phyloP scores from a whole-genome alignment of 2,113 vertebrate species.

The Arothron firmamentum region DNA sequence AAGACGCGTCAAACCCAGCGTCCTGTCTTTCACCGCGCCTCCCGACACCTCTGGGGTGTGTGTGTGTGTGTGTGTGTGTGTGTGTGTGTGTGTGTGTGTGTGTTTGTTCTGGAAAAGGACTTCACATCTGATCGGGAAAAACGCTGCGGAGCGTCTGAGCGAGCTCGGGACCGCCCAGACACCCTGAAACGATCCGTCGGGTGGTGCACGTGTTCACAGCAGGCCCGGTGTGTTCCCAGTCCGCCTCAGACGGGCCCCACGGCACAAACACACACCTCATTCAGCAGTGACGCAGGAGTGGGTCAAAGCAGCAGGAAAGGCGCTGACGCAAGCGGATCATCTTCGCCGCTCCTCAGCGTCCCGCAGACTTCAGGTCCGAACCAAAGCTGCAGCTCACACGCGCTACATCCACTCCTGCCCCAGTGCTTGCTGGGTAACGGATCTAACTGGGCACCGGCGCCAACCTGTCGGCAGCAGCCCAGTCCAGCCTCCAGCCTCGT shows the following conservation, averaged over 20 bases:
- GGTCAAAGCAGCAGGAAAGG: constrained; percentile 14
- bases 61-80: no score
- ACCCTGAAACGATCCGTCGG: constrained; percentile 5
- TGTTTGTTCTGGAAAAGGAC: neutral
- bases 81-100: no score
- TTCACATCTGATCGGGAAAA: neutral
- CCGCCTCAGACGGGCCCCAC: constrained; percentile 27
- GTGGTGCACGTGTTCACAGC: constrained; percentile 6
- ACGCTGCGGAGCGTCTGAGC: neutral
- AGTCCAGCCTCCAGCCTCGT: no score
- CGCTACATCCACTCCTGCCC: neutral
- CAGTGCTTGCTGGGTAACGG: constrained; percentile 1
- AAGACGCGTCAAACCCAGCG: no score
- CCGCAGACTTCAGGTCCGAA: neutral
- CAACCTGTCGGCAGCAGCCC: no score
- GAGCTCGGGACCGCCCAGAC: neutral
- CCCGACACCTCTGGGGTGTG: no score
- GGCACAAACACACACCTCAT: constrained; percentile 50
- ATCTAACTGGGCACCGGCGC: no score
- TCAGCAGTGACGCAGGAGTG: constrained; percentile 18
- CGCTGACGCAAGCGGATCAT: constrained; percentile 4
- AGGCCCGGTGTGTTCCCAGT: constrained; percentile 7
- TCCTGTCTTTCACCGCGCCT: no score
- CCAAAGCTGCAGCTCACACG: no score
- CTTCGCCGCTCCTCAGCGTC: neutral